A percentile compares a stretch with the other conserved stretches of the same genome.
Evolutionary conservation across 2,113 vertebrate species (phyloP).

Genomic region (Baryphthengus martii): DNA sequence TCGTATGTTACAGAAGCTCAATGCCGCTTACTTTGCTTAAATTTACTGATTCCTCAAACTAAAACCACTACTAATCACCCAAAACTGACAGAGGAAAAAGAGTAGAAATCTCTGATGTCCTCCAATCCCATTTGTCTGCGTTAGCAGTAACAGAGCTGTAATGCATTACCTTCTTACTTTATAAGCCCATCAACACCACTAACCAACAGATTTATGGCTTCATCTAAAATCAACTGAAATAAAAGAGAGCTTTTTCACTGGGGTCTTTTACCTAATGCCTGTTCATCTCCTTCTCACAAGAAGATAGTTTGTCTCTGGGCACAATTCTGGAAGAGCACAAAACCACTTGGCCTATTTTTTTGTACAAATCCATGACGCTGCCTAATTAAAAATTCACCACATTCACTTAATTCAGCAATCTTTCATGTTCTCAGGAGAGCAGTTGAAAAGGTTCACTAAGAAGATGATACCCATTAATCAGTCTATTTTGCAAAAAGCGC

Average conservation of each 20-base stretch:
- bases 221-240: not conserved
- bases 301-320: not conserved
- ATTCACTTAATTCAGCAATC: not conserved
- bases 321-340: not conserved
- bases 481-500: not conserved
- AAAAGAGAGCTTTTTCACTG: not conserved
- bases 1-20: not conserved
- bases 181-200: not conserved
- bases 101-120: not conserved
- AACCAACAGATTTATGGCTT: not conserved
- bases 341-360: not conserved
- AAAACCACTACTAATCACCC: not conserved
- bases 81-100: not conserved
- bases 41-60: not conserved
- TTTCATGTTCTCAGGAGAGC: not conserved
- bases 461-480: not conserved
- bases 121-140: not conserved
- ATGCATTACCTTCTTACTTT: not conserved
- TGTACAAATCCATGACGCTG: not conserved
- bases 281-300: not conserved
- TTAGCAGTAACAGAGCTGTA: not conserved
- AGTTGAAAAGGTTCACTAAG: not conserved
- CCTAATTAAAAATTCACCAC: slow-evolving; percentile 18
- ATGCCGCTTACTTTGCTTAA: not conserved
- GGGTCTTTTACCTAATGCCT: not conserved